Percentiles rank a stretch among this genome's conserved stretches.
Evolutionary conservation across 2,797 vertebrate genomes (phyloP).

Genomic region (Xenopus petersii): DNA sequence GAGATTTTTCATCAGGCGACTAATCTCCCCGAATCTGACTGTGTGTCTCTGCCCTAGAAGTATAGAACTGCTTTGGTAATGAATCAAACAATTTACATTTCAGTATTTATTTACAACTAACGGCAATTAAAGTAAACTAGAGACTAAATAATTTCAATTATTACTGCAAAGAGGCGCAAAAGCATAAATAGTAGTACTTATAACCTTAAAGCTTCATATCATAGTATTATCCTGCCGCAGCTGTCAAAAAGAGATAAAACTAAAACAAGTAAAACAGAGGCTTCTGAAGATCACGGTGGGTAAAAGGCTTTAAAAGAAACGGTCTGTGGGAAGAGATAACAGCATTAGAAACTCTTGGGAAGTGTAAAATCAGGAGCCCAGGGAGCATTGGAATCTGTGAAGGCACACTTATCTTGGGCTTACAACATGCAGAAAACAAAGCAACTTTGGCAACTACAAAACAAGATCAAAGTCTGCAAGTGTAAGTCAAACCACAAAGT

Average conservation of each 20-base stretch:
- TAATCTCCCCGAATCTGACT: too few relatives aligned
- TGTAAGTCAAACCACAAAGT: not conserved
- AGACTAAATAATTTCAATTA: too few relatives aligned
- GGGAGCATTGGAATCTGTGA: slow-evolving; percentile 11
- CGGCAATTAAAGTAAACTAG: too few relatives aligned
- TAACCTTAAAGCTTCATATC: too few relatives aligned
- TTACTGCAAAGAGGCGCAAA: too few relatives aligned
- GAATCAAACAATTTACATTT: too few relatives aligned
- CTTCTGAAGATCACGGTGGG: slow-evolving; percentile 41
- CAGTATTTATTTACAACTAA: too few relatives aligned
- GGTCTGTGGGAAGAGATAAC: slow-evolving; percentile 35
- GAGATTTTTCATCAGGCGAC: too few relatives aligned
- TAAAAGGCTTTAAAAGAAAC: slow-evolving; percentile 35
- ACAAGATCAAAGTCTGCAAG: slow-evolving; percentile 34
- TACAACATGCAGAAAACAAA: slow-evolving; percentile 26
- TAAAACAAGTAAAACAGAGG: slow-evolving; percentile 18
- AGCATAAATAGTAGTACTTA: too few relatives aligned
- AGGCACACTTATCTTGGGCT: slow-evolving; percentile 26
- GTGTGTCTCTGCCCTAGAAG: too few relatives aligned
- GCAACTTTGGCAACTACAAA: slow-evolving; percentile 30
- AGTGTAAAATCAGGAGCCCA: slow-evolving; percentile 11
- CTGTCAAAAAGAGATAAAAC: slow-evolving; percentile 38
- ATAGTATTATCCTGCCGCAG: not conserved
- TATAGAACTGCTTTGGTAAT: too few relatives aligned
- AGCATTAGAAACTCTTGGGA: slow-evolving; percentile 20